Base-by-base conservation (phyloP, 1,140 invertebrate species). In the Aphis craccivora region DNA sequence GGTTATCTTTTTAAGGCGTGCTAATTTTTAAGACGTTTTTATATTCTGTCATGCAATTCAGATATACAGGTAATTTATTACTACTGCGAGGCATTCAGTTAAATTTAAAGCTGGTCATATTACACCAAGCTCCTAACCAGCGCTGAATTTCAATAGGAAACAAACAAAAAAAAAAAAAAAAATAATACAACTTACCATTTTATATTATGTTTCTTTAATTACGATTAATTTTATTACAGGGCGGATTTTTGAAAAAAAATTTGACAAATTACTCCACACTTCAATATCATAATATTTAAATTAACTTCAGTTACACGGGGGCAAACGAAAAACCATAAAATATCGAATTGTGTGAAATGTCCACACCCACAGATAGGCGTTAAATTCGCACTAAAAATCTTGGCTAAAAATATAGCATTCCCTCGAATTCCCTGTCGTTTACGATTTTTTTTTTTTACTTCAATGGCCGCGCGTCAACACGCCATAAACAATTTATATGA, bases 401-500 rank as follows among this genome's bases (percentile, higher is more conserved):
- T 81, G 1, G 6, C 7, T 67, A 14, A 67, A 67, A 76, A 76
- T 76, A n/a, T 76, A 76, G n/a, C 37, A 45, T 86, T 25, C 3
- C 2, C 40, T 18, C 83, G 83, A 43, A 86, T 30, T 86, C 1
- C 3, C 30, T 11, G 83, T 84, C 40, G 3, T 6, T 86, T 83
- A 25, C 23, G 7, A 8, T 40, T 83, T 25, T 25, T 84, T 84
- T 25, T 84, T 86, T 45, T 86, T 45, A 86, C 1, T 45, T 0
- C 35, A 86, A 86, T 14, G 23, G 83, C 35, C 83, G 2, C 37
- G 37, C 83, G 40, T 86, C 83, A 86, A 86, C 83, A 86, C 23
- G 83, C 83, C 83, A 86, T 86, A 30, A 45, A 86, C 83, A 86
- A 86, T 86, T 86, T 86, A 45, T 86, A 30, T 86, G 83, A 86